These are phyloP conservation scores for Neodon shergylaensis DNA, from an alignment of 2,113 vertebrate species.

Conservation along the genomic window DNA sequence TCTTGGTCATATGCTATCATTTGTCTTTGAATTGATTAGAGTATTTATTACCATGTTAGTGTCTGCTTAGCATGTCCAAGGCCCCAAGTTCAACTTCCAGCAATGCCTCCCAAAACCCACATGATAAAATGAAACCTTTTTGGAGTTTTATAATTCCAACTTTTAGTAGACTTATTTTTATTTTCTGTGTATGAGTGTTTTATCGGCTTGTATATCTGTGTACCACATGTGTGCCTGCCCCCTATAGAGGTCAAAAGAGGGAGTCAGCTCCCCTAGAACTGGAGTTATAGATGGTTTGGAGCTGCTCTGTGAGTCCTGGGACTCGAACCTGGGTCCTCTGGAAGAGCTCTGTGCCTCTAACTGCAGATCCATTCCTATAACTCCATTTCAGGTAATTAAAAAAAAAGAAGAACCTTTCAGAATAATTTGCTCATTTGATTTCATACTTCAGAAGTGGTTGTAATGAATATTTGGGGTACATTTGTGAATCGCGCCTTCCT, in stretches of 20 bases:
- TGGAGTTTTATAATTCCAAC: neutral
- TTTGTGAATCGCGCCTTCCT: neutral
- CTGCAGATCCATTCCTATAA: neutral
- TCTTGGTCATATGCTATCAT: neutral
- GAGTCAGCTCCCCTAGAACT: neutral
- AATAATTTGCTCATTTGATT: slow-evolving; percentile 41
- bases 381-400: slow-evolving; percentile 33
- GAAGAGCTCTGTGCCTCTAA: neutral
- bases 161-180: neutral
- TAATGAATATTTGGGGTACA: neutral
- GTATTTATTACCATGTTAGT: neutral
- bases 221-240: neutral
- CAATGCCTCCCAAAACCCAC: neutral
- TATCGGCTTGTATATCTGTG: neutral
- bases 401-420: slow-evolving; percentile 24
- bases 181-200: neutral
- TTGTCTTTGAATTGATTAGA: slow-evolving; percentile 29
- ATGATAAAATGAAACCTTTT: neutral
- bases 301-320: neutral
- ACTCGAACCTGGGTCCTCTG: neutral
- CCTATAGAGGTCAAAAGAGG: neutral
- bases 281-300: neutral
- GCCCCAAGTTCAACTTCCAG: neutral
- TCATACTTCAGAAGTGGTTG: neutral
- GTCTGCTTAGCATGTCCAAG: neutral